A percentile compares a stretch with the other conserved stretches of the same genome.
Conservation (phyloP, 2,113 vertebrate species). For the Rhynchomys soricoides region DNA sequence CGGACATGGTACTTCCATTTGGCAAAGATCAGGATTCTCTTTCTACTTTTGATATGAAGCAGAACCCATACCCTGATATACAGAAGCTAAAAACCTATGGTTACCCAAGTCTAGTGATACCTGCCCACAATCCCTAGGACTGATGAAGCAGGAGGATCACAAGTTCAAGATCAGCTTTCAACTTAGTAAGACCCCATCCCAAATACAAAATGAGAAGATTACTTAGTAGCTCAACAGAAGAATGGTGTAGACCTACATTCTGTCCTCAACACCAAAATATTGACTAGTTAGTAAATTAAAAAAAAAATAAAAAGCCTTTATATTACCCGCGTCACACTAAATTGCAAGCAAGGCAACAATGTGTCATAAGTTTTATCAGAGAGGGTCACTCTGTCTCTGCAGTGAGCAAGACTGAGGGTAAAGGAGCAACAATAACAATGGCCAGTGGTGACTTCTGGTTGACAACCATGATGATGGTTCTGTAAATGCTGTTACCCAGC, state of each 20-base stretch:
- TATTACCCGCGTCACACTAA: neutral
- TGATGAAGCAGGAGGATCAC: neutral
- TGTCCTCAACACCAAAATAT: neutral
- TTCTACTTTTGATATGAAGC: neutral
- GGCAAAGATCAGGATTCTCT: neutral
- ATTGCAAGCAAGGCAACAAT: neutral
- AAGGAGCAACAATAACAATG: neutral
- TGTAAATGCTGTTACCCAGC: neutral
- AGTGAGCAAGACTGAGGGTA: neutral
- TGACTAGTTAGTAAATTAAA: neutral
- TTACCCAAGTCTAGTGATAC: neutral
- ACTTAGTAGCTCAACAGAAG: neutral
- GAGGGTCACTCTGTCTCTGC: neutral
- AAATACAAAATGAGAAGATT: neutral
- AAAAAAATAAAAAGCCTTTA: neutral
- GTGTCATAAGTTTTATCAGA: neutral
- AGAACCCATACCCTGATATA: neutral
- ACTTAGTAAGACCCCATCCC: neutral
- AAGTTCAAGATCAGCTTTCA: neutral
- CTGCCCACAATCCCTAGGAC: neutral
- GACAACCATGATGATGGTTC: neutral
- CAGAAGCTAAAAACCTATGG: neutral
- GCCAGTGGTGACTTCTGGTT: neutral
- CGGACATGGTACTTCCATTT: neutral
- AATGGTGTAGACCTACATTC: neutral